Conservation (phyloP, 2,113 vertebrate genomes). For the Chrysochloris asiatica region DNA sequence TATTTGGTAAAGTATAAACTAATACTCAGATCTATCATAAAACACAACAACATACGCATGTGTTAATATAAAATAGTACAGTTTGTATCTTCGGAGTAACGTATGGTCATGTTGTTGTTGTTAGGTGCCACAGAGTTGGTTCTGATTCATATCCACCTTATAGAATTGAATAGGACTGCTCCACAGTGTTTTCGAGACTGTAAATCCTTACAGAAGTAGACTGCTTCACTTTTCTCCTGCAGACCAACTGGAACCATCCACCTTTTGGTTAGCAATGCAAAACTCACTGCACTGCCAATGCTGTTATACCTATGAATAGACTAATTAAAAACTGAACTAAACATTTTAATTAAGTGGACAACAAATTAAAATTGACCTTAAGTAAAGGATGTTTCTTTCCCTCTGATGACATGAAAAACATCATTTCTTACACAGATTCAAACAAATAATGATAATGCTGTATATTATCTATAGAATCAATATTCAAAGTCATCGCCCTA, state of each 20-base stretch:
- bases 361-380: not conserved
- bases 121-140: no score
- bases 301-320: not conserved
- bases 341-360: not conserved
- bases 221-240: no score
- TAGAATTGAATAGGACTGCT: no score
- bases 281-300: no score
- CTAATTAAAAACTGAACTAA: constrained; percentile 37
- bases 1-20: no score
- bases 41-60: not conserved
- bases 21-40: not conserved
- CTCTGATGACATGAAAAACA: not conserved
- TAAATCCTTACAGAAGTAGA: no score
- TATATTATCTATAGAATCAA: not conserved
- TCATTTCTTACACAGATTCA: not conserved
- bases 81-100: constrained; percentile 16
- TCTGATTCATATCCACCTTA: no score
- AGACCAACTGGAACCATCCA: no score
- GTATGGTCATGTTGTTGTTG: not conserved
- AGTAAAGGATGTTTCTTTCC: not conserved
- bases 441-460: not conserved
- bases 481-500: not conserved
- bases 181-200: no score
- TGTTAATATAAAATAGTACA: constrained; percentile 39
- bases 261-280: no score